phyloP scores from a whole-genome alignment of 2,888 invertebrate genomes.

The Tinea pellionella region DNA sequence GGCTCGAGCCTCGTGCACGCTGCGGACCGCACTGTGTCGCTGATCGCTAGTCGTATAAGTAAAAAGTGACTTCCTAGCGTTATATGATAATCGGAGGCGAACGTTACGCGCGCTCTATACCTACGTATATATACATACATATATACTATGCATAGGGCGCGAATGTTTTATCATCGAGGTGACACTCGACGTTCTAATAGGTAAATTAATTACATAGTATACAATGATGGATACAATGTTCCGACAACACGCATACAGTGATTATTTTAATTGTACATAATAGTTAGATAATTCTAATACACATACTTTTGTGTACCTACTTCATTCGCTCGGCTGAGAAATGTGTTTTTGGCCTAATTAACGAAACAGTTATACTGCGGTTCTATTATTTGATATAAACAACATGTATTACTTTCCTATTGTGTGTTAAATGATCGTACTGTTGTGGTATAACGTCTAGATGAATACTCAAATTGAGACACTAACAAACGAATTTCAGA shows the following conservation, averaged over 20 bases:
- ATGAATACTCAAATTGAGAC: background rate
- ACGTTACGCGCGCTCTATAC: background rate
- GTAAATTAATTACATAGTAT: background rate
- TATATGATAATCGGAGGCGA: slow-evolving; percentile 1
- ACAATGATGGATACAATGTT: too few species aligned
- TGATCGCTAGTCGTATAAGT: slow-evolving; percentile 39
- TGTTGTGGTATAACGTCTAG: background rate
- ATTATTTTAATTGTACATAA: slow-evolving; percentile 3
- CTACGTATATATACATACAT: background rate
- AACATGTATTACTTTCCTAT: background rate
- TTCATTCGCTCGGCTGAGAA: background rate
- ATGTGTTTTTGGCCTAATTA: background rate
- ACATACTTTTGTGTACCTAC: background rate
- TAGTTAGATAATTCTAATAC: background rate
- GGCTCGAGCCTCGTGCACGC: slow-evolving; percentile 23
- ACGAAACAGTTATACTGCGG: background rate
- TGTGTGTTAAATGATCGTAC: background rate
- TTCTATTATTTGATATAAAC: background rate
- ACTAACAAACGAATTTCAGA: background rate
- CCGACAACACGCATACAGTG: background rate
- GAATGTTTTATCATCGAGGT: background rate
- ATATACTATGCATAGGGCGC: too few species aligned
- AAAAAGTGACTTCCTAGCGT: background rate
- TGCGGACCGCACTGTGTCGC: slow-evolving; percentile 53
- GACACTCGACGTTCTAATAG: background rate